Percentiles rank a stretch among this genome's conserved stretches.
phyloP scores from a whole-genome alignment of 2,888 invertebrate genomes.

The Noctua janthina region DNA sequence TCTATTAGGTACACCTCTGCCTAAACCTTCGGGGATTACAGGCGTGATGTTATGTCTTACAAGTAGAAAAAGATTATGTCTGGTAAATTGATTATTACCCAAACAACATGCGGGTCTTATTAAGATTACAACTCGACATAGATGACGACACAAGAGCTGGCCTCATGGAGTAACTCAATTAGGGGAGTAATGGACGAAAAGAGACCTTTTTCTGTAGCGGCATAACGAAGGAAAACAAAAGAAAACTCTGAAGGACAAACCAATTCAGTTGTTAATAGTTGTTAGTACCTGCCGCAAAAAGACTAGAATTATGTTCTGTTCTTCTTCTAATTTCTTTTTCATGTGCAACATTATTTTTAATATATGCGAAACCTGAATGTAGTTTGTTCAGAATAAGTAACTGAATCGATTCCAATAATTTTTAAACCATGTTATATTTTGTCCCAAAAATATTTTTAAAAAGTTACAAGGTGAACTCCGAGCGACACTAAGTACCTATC shows the following conservation, averaged over 20 bases:
- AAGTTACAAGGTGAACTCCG: too few species aligned
- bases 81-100: not conserved
- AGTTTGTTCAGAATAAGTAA: too few species aligned
- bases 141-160: not conserved
- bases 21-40: not conserved
- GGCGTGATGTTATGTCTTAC: not conserved
- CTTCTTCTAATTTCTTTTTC: too few species aligned
- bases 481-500: too few species aligned
- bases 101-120: not conserved
- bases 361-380: too few species aligned
- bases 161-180: constrained; percentile 23
- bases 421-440: too few species aligned
- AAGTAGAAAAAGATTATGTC: not conserved
- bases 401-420: too few species aligned
- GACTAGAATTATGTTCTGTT: not conserved
- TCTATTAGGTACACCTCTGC: not conserved
- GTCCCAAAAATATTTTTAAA: too few species aligned
- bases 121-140: not conserved
- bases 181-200: not conserved
- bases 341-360: too few species aligned
- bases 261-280: not conserved
- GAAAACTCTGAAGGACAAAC: not conserved
- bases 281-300: not conserved
- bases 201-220: constrained; percentile 4
- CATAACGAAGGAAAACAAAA: not conserved